Evolutionary conservation across 30 jellyfish, hydroid and myxozoan genomes (phyloP), one percentile per base, ranked within the genome.

Genomic region (Sanderia malayensis): DNA sequence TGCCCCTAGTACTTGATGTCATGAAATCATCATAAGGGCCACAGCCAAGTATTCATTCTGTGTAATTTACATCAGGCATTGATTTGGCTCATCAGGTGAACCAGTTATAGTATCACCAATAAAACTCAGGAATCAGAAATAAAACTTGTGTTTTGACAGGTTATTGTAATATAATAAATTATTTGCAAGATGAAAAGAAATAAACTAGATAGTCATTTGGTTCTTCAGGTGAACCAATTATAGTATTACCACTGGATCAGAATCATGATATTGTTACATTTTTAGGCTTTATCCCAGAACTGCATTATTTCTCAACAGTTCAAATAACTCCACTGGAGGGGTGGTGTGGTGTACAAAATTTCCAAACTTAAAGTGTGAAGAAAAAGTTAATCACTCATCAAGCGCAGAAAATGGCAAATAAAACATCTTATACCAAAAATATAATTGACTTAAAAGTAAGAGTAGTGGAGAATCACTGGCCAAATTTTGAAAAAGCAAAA

Each of bases 221-320:
- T 21, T 57, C 68, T n/a, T 57, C 68, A 4, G 68, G 10, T 57
- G 68, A 57, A 19, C 68, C 68, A 57, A 57, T 9, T 57, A 21
- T 57, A 57, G 68, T 57, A 6, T 9, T 21, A 57, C 68, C 68
- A 57, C 22, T 57, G 68, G 68, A 21, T 57, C 68, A 57, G 68
- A 57, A 57, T 57, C 68, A 6, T 57, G 68, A 57, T 57, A 57
- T 57, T 57, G 68, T 57, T 19, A 19, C n/a, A 57, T 57, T 57
- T 57, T 57, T 57, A 57, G 68, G 68, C 68, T 57, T 57, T 57
- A 57, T 57, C 22, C 9, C 68, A 57, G 68, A 57, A 6, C 68
- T 57, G 21, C 68, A 57, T 57, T 57, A 57, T 57, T 4, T 57
- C n/a, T 57, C 31, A 57, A 57, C 68, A 57, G 68, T 57, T 57